Base-by-base conservation (phyloP, 2,113 vertebrate genomes). In the Sialia sialis region DNA sequence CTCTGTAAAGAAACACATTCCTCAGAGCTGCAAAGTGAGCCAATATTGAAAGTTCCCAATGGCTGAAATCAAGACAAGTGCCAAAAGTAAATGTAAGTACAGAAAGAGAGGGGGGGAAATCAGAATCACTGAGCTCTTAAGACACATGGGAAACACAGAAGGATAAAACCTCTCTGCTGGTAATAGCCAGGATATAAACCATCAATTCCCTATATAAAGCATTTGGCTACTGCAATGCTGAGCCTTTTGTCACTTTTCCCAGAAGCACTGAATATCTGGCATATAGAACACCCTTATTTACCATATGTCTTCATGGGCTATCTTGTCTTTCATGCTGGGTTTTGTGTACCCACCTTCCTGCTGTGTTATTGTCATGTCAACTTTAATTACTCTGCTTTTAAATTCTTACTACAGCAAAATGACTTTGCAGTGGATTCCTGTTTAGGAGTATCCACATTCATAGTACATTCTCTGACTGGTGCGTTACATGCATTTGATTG, bases 371-470 rank as follows among this genome's bases (percentile, higher is more conserved):
- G 80, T 29, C 25, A 17, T 16, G 36, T 74, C 76, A 73, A 0
- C 30, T 87, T 94, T 34, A 92, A 79, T 90, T 89, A 60, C 36
- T 78, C 32, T 84, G 70, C 87, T 76, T 93, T 84, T 62, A 82
- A 92, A 34, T 88, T 70, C 69, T 87, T 74, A 36, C 63, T 56
- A 3, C 67, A 70, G 68, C 67, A 89, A 91, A 89, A 87, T 56
- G 19, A 25, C 76, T 88, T 84, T 66, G 62, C 63, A 78, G 49
- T 76, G 58, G 30, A 39, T 87, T 83, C 34, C 8, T 49, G 20
- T 74, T 87, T 44, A 80, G 52, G 23, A 64, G 44, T 62, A 46
- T 78, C 39, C 8, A 4, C 9, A 11, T 54, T 87, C 20, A 18
- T 17, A 43, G 46, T 15, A 16, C 13, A 3, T 69, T 63, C 66